Conservation (phyloP, 1,140 invertebrate species). For the Luehdorfia chinensis region DNA sequence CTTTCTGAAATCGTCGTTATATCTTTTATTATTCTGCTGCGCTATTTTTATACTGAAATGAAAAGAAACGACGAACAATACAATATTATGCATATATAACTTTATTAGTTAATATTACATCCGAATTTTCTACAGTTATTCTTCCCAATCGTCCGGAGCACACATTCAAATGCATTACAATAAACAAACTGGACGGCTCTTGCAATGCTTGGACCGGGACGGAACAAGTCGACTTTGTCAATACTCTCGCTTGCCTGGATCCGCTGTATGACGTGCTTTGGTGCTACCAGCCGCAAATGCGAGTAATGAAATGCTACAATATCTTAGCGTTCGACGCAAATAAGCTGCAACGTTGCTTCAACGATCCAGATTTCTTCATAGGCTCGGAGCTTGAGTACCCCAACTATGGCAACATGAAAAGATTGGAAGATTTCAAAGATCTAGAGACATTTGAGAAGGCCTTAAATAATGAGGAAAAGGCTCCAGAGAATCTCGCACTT, state of each 20-base stretch:
- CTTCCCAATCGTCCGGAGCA: conserved; percentile 83
- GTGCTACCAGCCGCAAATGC: conserved; percentile 86
- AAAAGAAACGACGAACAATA: too few species aligned
- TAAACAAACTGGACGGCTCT: conserved; percentile 89
- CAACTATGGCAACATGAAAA: conserved; percentile 56
- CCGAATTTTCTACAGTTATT: conserved; percentile 78
- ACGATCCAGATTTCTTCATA: conserved; percentile 38
- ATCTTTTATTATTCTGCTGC: background rate
- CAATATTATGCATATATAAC: too few species aligned
- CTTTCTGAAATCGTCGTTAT: too few species aligned
- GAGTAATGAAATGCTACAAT: conserved; percentile 89
- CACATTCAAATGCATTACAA: conserved; percentile 89
- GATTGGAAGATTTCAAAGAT: conserved; percentile 63
- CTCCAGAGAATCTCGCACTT: conserved; percentile 41
- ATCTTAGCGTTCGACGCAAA: conserved; percentile 80
- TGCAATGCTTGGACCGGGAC: conserved; percentile 87
- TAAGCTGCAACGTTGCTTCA: conserved; percentile 51
- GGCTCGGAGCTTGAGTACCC: conserved; percentile 56
- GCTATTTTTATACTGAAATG: background rate
- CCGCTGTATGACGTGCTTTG: conserved; percentile 91
- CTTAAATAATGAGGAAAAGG: conserved; percentile 38
- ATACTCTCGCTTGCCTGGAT: conserved; percentile 89
- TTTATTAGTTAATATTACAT: conserved; percentile 5
- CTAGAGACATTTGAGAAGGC: conserved; percentile 51
- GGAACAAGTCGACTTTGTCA: conserved; percentile 88